These are phyloP conservation scores for Holothuria glaberrima DNA, from an alignment of 35 echinoderm and acorn worm genomes.

Conservation along the genomic window DNA sequence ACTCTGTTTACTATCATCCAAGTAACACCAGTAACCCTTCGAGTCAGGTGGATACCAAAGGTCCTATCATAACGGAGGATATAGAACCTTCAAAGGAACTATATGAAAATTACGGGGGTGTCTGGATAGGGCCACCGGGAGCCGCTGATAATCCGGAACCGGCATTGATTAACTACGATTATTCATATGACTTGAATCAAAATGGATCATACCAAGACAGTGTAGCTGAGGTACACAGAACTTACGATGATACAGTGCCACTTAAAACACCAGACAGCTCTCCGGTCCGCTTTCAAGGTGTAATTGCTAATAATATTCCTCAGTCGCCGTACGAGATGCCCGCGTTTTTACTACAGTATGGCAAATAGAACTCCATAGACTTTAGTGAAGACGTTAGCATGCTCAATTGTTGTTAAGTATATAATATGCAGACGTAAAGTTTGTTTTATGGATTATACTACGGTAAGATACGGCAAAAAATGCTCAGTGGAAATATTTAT, in stretches of 20 bases:
- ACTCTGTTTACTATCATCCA: slow-evolving; percentile 49
- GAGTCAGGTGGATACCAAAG: slow-evolving; percentile 32
- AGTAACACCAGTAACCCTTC: slow-evolving; percentile 59
- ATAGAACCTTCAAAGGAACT: slow-evolving; percentile 37
- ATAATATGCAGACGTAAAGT: too few relatives aligned
- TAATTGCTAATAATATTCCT: slow-evolving; percentile 8
- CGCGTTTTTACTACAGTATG: slow-evolving; percentile 34
- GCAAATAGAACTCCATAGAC: not conserved
- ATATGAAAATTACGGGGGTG: slow-evolving; percentile 76
- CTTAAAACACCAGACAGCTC: slow-evolving; percentile 32
- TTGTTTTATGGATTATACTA: too few relatives aligned
- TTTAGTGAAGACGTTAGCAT: too few relatives aligned
- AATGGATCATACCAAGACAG: slow-evolving; percentile 55
- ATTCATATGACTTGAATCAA: slow-evolving; percentile 42
- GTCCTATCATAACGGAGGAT: slow-evolving; percentile 16
- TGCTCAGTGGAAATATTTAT: too few relatives aligned
- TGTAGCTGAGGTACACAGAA: slow-evolving; percentile 76
- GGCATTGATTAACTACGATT: slow-evolving; percentile 19
- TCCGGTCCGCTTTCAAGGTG: not conserved
- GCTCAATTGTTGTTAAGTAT: too few relatives aligned
- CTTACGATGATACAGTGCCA: slow-evolving; percentile 65
- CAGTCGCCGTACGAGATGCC: slow-evolving; percentile 53
- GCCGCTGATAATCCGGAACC: slow-evolving; percentile 39
- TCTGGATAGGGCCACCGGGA: slow-evolving; percentile 79
- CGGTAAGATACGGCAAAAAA: too few relatives aligned